Evolutionary conservation across 30 jellyfish, hydroid and myxozoan genomes (phyloP), one percentile per base, ranked within the genome.

Genomic region (Nemopilema nomurai): DNA sequence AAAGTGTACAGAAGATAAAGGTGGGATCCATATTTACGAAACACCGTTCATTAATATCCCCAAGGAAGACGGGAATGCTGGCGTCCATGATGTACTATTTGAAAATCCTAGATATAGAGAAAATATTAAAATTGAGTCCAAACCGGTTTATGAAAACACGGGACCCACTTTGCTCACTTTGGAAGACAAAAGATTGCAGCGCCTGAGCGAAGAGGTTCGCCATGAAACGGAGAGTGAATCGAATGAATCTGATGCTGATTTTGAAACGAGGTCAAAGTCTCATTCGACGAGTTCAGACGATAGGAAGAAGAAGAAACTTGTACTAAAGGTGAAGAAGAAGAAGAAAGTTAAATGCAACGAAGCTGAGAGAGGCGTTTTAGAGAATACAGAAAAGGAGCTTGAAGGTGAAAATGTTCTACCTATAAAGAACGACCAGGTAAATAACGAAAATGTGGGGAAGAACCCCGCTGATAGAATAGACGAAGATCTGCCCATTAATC

Each of bases 311-410:
- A 89, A 82, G 87, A 89, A 89, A 57, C 51, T 89, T 73, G 84
- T 89, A 57, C 83, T 89, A 78, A 89, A 89, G 50, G 97, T 82
- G 3, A 89, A 89, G 70, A 89, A 82, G 93, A 89, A 89, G 84
- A 27, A 41, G 57, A 41, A 41, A 41, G 57, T 13, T 41, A 13
- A 41, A 41, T 3, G 9, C 13, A 6, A 41, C 57, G 57, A 41
- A 41, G 57, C 9, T 3, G 57, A 41, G 13, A 41, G 9, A 41
- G 13, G 13, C 13, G 9, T 3, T 41, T 3, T 13, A 3, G 57
- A 13, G 57, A 41, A 41, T 13, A 41, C 13, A 41, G 57, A 41
- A 41, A 41, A 41, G 13, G 9, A 41, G 57, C 6, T 13, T 13
- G 57, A 13, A 13, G 13, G 57, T 41, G 77, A 77, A 16, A 74